Evolutionary conservation across 1,140 invertebrate species (phyloP).

Genomic region (Drosophila mayri): DNA sequence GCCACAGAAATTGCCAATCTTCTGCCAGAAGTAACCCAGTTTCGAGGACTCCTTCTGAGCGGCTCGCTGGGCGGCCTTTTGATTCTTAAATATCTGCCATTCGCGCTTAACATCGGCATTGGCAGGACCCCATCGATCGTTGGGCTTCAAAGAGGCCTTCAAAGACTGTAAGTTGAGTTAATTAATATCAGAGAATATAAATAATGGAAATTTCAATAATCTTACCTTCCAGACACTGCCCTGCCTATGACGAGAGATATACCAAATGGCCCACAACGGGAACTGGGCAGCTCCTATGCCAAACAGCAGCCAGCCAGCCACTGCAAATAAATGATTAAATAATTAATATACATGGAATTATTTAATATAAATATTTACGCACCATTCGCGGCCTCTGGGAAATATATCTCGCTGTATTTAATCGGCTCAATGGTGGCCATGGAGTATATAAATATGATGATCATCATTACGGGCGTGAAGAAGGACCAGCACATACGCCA

Average conservation of each 20-base stretch:
- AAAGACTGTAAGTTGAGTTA: conserved; percentile 85
- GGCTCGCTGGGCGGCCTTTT: conserved; percentile 63
- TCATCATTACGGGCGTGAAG: conserved; percentile 90
- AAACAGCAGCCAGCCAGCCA: conserved; percentile 86
- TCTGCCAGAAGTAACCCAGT: conserved; percentile 71
- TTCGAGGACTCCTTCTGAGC: conserved; percentile 43
- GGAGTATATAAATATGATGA: conserved; percentile 89
- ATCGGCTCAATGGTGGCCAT: conserved; percentile 86
- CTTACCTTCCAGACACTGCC: conserved; percentile 77
- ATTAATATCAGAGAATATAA: conserved; percentile 32
- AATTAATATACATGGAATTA: neutral
- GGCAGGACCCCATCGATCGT: conserved; percentile 88
- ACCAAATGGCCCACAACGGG: conserved; percentile 85
- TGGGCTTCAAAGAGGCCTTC: conserved; percentile 85
- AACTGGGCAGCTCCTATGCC: conserved; percentile 85
- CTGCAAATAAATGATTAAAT: conserved; percentile 22
- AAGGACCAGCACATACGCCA: conserved; percentile 93
- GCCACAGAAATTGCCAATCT: conserved; percentile 66
- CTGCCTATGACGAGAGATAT: conserved; percentile 39
- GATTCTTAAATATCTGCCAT: conserved; percentile 87
- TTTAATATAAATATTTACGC: conserved; percentile 3
- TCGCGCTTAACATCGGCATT: conserved; percentile 85
- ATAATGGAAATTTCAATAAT: too few species aligned
- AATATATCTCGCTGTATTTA: conserved; percentile 85
- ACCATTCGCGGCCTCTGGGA: conserved; percentile 85